Percentiles rank a stretch among this genome's conserved stretches.
These are phyloP conservation scores for Probosciger aterrimus DNA, from an alignment of 2,113 vertebrate species.

Conservation along the genomic window DNA sequence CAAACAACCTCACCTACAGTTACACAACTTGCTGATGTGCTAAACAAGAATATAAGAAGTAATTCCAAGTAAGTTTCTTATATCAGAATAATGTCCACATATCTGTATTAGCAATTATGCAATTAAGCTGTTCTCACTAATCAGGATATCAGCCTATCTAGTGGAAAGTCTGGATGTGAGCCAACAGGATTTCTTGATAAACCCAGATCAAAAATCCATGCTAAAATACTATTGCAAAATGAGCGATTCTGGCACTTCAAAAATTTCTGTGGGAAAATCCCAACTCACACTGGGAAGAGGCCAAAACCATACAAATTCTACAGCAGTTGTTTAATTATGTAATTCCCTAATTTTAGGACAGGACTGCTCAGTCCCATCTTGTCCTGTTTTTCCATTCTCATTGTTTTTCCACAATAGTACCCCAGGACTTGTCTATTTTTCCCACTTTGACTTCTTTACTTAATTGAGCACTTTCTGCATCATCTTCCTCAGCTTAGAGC, in stretches of 20 bases:
- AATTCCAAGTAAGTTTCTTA: not conserved
- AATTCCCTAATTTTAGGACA: not conserved
- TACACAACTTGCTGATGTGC: not conserved
- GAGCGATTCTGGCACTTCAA: not conserved
- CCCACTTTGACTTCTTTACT: not conserved
- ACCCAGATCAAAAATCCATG: not conserved
- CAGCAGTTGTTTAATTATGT: not conserved
- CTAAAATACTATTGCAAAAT: not conserved
- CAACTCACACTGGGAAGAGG: not conserved
- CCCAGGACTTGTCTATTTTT: not conserved
- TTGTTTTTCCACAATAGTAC: not conserved
- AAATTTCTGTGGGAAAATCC: not conserved
- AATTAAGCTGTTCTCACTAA: not conserved
- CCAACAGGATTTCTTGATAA: not conserved
- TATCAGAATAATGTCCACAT: not conserved
- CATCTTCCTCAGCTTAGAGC: not conserved
- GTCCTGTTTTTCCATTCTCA: not conserved
- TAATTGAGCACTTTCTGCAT: not conserved
- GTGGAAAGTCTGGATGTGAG: not conserved
- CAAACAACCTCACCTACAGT: not conserved
- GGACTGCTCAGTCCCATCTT: not conserved
- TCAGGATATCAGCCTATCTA: not conserved
- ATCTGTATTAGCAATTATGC: not conserved
- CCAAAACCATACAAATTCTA: not conserved
- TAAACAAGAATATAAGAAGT: not conserved